Percentiles rank a stretch among this genome's conserved stretches.
Conservation (phyloP, 2,797 vertebrate species). For the Pseudopleuronectes americanus region DNA sequence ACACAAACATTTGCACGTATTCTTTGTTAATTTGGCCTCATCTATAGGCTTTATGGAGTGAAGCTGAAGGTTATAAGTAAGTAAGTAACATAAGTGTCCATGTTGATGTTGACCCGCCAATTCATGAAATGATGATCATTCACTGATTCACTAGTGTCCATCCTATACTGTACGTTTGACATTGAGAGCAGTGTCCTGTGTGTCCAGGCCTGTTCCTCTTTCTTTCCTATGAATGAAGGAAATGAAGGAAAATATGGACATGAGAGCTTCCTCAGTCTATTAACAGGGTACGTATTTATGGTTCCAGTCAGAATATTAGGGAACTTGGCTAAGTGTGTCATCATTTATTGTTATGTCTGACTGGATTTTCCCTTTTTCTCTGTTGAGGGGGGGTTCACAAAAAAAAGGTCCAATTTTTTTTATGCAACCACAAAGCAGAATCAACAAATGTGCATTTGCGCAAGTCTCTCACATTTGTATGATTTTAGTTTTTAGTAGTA, state of each 20-base stretch:
- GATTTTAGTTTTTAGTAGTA: background rate
- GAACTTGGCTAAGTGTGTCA: constrained; percentile 74
- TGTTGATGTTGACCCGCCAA: constrained; percentile 31
- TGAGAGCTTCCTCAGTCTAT: constrained; percentile 73
- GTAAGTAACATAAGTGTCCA: too few species aligned
- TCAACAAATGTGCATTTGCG: constrained; percentile 5
- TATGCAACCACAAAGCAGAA: constrained; percentile 9
- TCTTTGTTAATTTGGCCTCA: constrained; percentile 38
- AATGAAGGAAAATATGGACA: constrained; percentile 57
- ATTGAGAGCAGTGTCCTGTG: constrained; percentile 28
- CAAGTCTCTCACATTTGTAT: background rate
- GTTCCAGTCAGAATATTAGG: constrained; percentile 76
- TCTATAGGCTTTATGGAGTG: constrained; percentile 23
- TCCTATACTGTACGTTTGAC: constrained; percentile 41
- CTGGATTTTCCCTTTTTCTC: constrained; percentile 62
- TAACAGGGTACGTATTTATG: constrained; percentile 68
- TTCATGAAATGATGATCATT: constrained; percentile 29
- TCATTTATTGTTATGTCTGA: constrained; percentile 69
- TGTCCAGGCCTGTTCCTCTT: constrained; percentile 36
- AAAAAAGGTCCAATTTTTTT: constrained; percentile 17
- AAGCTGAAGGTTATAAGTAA: constrained; percentile 28
- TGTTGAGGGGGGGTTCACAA: constrained; percentile 17
- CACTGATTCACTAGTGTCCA: constrained; percentile 42
- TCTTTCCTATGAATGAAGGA: constrained; percentile 67
- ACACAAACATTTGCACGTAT: constrained; percentile 40